A percentile compares a stretch with the other conserved stretches of the same genome.
Evolutionary conservation across 2,113 vertebrate genomes (phyloP).

Genomic region (Galeopterus variegatus): DNA sequence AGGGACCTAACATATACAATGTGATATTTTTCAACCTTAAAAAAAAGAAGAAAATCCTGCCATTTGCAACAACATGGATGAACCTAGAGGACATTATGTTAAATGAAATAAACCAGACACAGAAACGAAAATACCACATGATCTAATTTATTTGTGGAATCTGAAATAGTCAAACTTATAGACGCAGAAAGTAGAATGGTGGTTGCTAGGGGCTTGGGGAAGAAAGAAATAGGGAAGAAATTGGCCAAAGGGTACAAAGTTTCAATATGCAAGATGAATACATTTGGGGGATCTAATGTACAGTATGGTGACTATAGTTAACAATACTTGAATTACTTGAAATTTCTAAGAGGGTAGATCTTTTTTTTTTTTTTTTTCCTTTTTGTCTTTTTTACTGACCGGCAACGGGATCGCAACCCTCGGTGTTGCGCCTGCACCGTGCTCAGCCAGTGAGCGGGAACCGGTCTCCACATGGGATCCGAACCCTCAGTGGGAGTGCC

Average conservation of each 20-base stretch:
- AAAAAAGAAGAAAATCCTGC: neutral
- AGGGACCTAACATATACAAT: neutral
- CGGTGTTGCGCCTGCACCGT: no score
- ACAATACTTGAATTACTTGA: no score
- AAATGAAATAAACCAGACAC: neutral
- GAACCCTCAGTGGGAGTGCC: no score
- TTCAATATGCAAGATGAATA: neutral
- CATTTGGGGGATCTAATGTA: neutral
- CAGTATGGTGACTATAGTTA: neutral
- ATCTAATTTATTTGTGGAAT: neutral
- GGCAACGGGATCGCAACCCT: no score
- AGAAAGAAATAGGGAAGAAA: neutral
- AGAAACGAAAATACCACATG: neutral
- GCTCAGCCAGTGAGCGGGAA: no score
- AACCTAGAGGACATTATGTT: neutral
- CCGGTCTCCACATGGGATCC: no score
- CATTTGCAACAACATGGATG: neutral
- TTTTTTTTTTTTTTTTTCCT: no score
- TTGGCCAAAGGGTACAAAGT: neutral
- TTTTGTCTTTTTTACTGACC: no score
- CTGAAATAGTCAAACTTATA: neutral
- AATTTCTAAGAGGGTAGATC: neutral
- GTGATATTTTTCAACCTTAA: neutral
- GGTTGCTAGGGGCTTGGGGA: accelerated
- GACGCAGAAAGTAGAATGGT: neutral